These are phyloP conservation scores for Halcyon smyrnensis DNA, from an alignment of 2,797 vertebrate genomes.

Conservation along the genomic window DNA sequence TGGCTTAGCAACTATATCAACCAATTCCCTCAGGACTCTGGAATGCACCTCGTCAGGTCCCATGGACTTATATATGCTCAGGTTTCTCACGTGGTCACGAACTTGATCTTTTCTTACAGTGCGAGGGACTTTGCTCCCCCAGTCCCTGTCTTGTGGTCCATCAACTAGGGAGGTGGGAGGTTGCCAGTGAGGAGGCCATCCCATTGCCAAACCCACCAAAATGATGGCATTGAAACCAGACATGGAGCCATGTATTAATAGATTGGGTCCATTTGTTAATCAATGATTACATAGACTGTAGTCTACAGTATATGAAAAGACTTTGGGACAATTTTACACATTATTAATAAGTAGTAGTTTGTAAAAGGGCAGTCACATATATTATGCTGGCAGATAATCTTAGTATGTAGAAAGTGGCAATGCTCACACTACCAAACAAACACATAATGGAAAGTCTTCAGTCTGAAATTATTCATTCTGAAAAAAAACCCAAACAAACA, in stretches of 20 bases:
- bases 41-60: too few relatives aligned
- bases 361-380: neutral
- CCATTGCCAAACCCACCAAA: rapidly evolving
- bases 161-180: too few relatives aligned
- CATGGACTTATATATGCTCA: neutral
- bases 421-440: neutral
- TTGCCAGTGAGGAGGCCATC: neutral
- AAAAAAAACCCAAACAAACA: neutral
- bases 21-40: too few relatives aligned
- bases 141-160: neutral
- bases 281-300: neutral
- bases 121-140: neutral
- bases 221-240: neutral
- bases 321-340: neutral
- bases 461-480: neutral
- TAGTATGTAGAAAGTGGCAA: neutral
- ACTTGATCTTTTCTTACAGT: neutral
- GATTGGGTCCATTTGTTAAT: neutral
- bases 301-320: neutral
- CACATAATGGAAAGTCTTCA: neutral
- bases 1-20: too few relatives aligned
- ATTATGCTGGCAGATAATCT: neutral
- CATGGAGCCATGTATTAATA: neutral
- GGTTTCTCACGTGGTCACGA: neutral
- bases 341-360: neutral